A percentile compares a stretch with the other conserved stretches of the same genome.
These are phyloP conservation scores for Sympetrum striolatum DNA, from an alignment of 2,888 invertebrate genomes.

Conservation along the genomic window DNA sequence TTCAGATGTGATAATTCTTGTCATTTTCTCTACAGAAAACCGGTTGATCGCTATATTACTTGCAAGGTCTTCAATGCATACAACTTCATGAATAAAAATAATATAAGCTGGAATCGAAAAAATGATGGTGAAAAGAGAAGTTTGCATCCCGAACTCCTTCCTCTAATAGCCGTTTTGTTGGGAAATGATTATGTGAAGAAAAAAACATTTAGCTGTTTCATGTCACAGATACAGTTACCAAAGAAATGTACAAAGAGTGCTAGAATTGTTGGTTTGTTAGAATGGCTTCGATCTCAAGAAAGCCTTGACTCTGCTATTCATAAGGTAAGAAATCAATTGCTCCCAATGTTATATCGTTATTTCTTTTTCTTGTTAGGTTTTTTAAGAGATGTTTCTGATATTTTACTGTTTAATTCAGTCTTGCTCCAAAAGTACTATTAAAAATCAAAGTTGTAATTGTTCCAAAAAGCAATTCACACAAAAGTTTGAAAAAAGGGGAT, in stretches of 20 bases:
- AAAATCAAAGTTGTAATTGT: too few species aligned
- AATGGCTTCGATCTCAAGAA: conserved; percentile 75
- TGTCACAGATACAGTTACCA: conserved; percentile 68
- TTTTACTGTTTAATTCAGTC: too few species aligned
- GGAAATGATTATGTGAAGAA: conserved; percentile 89
- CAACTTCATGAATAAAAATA: conserved; percentile 66
- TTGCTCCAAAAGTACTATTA: too few species aligned
- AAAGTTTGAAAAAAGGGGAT: too few species aligned
- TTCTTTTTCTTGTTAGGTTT: too few species aligned
- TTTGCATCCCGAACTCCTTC: conserved; percentile 72
- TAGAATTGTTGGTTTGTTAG: conserved; percentile 73
- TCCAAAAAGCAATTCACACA: too few species aligned
- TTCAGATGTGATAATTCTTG: conserved; percentile 28
- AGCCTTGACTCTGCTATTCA: conserved; percentile 72
- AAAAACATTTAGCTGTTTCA: conserved; percentile 74
- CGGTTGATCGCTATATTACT: conserved; percentile 58
- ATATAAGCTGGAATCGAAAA: background rate
- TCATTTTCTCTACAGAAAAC: background rate
- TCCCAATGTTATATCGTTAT: background rate
- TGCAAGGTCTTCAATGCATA: conserved; percentile 79
- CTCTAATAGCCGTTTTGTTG: conserved; percentile 80
- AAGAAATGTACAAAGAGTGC: conserved; percentile 63
- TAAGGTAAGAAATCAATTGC: conserved; percentile 56
- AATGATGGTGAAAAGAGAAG: background rate
- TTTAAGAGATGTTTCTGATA: background rate